Conservation (phyloP, 2,113 vertebrate species). For the Cyprinus carpio region DNA sequence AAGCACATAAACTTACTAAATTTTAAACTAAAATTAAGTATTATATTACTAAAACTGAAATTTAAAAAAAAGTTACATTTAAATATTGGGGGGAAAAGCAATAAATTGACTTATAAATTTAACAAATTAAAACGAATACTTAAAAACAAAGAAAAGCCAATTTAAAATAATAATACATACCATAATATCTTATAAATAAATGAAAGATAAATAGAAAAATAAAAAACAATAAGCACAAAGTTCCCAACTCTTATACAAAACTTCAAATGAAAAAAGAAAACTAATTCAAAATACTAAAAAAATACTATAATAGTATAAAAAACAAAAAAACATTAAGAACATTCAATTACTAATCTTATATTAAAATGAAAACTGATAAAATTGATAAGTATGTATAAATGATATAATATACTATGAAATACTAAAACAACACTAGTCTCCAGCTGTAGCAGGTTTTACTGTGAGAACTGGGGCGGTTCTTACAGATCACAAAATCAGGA, state of each 20-base stretch:
- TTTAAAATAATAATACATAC: background rate
- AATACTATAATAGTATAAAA: background rate
- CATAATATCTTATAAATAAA: background rate
- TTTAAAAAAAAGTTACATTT: background rate
- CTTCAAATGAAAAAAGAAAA: no score
- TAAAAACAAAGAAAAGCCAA: background rate
- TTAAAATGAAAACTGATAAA: background rate
- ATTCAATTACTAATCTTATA: background rate
- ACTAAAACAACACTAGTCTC: background rate
- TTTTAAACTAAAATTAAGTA: background rate
- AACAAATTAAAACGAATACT: background rate
- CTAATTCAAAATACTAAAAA: no score
- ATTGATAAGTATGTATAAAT: background rate
- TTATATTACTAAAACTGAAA: background rate
- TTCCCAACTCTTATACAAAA: no score
- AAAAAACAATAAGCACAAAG: no score
- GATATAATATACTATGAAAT: background rate
- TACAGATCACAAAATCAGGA: slow-evolving; percentile 28
- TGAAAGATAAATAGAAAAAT: no score
- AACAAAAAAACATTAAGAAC: background rate
- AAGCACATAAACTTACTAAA: background rate
- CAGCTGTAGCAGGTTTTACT: background rate
- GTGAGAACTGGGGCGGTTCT: slow-evolving; percentile 35
- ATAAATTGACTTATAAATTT: no score
- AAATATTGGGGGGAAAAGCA: no score